Base-by-base conservation (phyloP, 2,888 invertebrate genomes). In the Camponotus fellah region DNA sequence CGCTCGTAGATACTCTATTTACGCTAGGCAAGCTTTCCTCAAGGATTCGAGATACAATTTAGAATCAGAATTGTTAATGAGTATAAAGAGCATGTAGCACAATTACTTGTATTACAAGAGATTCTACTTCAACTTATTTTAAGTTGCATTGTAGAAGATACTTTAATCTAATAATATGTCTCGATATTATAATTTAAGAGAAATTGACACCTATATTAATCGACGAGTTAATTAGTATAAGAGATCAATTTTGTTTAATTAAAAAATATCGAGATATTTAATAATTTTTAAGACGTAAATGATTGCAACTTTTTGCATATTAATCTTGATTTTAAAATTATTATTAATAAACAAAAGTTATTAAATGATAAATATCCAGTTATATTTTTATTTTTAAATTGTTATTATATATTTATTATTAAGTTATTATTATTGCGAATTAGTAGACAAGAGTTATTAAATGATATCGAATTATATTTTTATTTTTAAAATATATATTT, bases 81-180 rank as follows among this genome's bases (percentile, higher is more conserved):
- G 8, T 6, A 14, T 21, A 68, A 17, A 37, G 32, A 14, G n/a
- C n/a, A 8, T 6, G 40, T 49, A 10, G 2, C 8, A 8, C 53
- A 53, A 17, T n/a, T 53, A 8, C 10, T 46, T 10, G 32, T 17
- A 68, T 49, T 34, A 49, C n/a, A 17, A 17, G 14, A 12, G 34
- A 9, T 72, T 6, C 12, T 49, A 68, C 1, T 46, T 32, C 12
- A 69, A 34, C 9, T 53, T n/a, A 68, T 3, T 46, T 32, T n/a
- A 69, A 34, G 14, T n/a, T n/a, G 6, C 1, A 17, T 34, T 12
- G 10, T 49, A 34, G 0, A 49, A 34, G 12, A 12, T 49, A 66
- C 26, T n/a, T 69, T 34, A 14, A 49, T 69, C n/a, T 53, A n/a
- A n/a, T 53, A 53, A 53, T 53, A n/a, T 53, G 17, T 53, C n/a